Conservation (phyloP, 2,113 vertebrate species). For the Eolophus roseicapilla region DNA sequence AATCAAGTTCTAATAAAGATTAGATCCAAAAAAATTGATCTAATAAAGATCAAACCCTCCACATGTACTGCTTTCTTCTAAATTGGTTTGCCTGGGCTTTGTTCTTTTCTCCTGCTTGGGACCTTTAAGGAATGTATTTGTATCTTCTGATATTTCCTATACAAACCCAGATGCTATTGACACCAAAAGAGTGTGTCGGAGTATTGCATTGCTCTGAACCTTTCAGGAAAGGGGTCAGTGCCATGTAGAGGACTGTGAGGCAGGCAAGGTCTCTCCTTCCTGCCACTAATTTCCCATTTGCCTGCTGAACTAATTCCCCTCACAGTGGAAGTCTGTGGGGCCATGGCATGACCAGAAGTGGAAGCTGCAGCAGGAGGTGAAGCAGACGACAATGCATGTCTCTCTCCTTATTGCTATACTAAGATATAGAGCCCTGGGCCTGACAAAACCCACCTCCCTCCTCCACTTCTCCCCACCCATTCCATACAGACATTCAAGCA, state of each 20-base stretch:
- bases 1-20: neutral
- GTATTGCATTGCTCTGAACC: neutral
- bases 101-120: neutral
- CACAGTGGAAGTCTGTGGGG: neutral
- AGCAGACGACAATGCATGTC: neutral
- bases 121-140: neutral
- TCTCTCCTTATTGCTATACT: neutral
- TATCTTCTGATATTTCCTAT: neutral
- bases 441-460: neutral
- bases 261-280: neutral
- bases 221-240: neutral
- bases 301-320: neutral
- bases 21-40: neutral
- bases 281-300: neutral
- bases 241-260: neutral
- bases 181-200: neutral
- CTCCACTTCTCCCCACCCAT: neutral
- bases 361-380: conserved; percentile 6
- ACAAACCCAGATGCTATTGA: neutral
- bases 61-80: neutral
- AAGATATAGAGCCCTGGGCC: neutral
- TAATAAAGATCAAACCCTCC: neutral
- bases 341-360: neutral
- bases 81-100: neutral
- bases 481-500: neutral